Conservation (phyloP, 1,140 invertebrate species). For the Sminthurides bifidus region DNA sequence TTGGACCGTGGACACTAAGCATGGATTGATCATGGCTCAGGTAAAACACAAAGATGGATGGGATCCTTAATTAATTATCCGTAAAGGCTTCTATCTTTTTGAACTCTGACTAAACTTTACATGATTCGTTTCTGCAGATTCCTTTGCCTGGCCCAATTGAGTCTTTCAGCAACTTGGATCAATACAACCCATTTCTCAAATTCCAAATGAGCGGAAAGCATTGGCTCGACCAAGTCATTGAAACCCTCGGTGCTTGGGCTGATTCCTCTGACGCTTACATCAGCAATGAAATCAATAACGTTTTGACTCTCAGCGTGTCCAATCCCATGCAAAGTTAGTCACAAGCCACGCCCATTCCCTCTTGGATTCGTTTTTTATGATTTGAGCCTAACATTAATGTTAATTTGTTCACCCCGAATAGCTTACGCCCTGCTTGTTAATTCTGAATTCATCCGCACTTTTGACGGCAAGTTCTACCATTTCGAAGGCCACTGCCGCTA, state of each 20-base stretch:
- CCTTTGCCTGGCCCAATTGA: constrained; percentile 21
- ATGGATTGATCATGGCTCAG: constrained; percentile 20
- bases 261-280: no score
- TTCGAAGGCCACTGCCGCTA: constrained; percentile 72
- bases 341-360: no score
- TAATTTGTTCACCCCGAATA: neutral
- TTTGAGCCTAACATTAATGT: neutral
- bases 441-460: constrained; percentile 20
- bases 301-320: no score
- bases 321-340: no score
- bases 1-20: constrained; percentile 18
- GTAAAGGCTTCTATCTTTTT: no score
- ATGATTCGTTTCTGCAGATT: constrained; percentile 15
- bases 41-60: constrained; percentile 17
- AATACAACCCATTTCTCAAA: no score
- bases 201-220: no score
- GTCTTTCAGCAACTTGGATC: constrained; percentile 15
- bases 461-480: constrained; percentile 59
- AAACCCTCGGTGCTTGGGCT: no score
- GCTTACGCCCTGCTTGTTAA: constrained; percentile 10
- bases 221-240: no score
- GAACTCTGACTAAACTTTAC: neutral
- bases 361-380: neutral
- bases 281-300: no score
- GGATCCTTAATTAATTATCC: no score